phyloP scores from a whole-genome alignment of 2,797 vertebrate species.

The Brotula barbata region DNA sequence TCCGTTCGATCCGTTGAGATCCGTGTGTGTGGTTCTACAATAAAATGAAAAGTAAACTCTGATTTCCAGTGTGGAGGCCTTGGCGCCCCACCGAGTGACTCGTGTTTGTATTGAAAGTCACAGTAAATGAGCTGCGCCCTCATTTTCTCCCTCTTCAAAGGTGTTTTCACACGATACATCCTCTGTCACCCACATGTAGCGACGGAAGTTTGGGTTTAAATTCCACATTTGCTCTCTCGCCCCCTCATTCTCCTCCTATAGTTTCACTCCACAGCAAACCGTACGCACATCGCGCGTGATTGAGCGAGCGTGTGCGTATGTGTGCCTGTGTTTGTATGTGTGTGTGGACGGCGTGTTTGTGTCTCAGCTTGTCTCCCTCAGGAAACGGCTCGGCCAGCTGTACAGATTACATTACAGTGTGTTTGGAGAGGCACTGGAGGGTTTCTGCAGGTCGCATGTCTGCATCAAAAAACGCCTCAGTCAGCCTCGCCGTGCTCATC shows the following conservation, averaged over 20 bases:
- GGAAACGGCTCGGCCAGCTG: conserved; percentile 32
- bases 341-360: conserved; percentile 22
- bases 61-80: too few species aligned
- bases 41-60: too few species aligned
- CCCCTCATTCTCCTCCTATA: conserved; percentile 4
- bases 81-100: neutral
- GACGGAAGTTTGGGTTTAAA: conserved; percentile 42
- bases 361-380: conserved; percentile 45
- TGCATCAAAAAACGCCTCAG: neutral
- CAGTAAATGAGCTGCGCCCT: neutral
- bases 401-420: conserved; percentile 31
- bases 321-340: neutral
- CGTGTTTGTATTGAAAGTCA: neutral
- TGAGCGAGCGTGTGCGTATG: neutral
- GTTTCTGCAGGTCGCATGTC: conserved; percentile 40
- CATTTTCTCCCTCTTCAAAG: conserved; percentile 1
- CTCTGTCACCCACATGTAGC: conserved; percentile 27
- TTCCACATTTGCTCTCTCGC: conserved; percentile 21
- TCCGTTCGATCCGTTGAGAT: too few species aligned
- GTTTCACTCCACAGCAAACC: conserved; percentile 23
- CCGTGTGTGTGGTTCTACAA: too few species aligned
- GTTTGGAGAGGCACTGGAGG: conserved; percentile 53
- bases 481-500: neutral
- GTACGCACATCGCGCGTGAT: conserved; percentile 2
- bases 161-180: conserved; percentile 7